Evolutionary conservation across 2,797 vertebrate species (phyloP), one percentile per base, ranked within the genome.

Genomic region (Serranus cabrilla): DNA sequence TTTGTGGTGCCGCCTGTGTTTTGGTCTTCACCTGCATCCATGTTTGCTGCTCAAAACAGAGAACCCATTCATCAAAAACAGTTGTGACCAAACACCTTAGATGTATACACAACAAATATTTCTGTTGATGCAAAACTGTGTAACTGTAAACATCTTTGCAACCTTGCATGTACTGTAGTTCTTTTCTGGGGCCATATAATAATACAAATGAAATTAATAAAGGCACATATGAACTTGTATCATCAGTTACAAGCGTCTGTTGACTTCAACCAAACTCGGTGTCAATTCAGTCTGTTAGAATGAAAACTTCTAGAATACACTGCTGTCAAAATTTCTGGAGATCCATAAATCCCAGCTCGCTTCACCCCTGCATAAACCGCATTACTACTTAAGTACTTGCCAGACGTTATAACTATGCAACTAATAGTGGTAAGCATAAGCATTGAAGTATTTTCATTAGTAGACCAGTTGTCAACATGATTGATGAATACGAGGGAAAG

Each of bases 11-110:
- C 94, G 88, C 86, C 92, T 14, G 97, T 95, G 93, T 96, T 99
- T 94, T 98, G 98, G 81, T 99, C 98, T 56, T 98, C 98, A 83
- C 97, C 96, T 0, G 96, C 95, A 93, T 99, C 98, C 98, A 99
- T 99, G 85, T 83, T 88, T 54, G 49, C 87, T 88, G 71, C 70
- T 70, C 39, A 71, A 80, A 87, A 80, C 17, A 68, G 37, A 76
- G 27, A 72, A 42, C 27, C 11, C 42, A 80, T 16, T 62, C n/a
- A 69, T 62, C 27, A 65, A 55, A 54, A 43, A n/a, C 0, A 70
- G 27, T 13, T 45, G 16, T 46, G 8, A 25, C 3, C 31, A 12
- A 21, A 58, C 9, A 2, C 1, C 31, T 25, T 17, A 56, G 17
- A 12, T 69, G 7, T n/a, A 52, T 1, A 37, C 5, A 2, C 17